Percentiles rank a stretch among this genome's conserved stretches.
These are phyloP conservation scores for Drosophila sechellia DNA, from an alignment of 1,140 invertebrate species.

Conservation along the genomic window DNA sequence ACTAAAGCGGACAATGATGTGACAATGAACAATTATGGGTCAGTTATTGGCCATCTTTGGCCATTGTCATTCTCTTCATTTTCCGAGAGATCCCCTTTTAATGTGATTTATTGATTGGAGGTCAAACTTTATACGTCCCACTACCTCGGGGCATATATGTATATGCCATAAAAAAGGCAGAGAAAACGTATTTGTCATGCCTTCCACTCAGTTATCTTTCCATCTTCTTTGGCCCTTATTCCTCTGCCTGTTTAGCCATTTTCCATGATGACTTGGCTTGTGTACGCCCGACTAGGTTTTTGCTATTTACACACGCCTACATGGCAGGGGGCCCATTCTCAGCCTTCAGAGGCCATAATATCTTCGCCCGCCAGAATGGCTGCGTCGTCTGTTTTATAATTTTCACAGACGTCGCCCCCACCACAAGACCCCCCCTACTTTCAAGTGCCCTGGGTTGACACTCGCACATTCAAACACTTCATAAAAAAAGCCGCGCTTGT, in stretches of 20 bases:
- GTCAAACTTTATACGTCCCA: conserved; percentile 27
- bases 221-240: not conserved
- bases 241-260: conserved; percentile 8
- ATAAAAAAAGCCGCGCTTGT: conserved; percentile 70
- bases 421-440: not conserved
- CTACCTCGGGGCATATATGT: conserved; percentile 10
- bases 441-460: conserved; percentile 32
- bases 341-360: conserved; percentile 14
- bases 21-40: conserved; percentile 10
- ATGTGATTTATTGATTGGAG: conserved; percentile 42
- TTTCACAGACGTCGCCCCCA: conserved; percentile 56
- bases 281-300: conserved; percentile 40
- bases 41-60: conserved; percentile 13
- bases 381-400: conserved; percentile 68
- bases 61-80: conserved; percentile 8
- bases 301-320: conserved; percentile 53
- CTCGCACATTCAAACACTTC: conserved; percentile 52
- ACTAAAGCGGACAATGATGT: not conserved
- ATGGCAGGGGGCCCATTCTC: conserved; percentile 4
- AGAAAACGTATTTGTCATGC: conserved; percentile 47
- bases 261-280: conserved; percentile 48
- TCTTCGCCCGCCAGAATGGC: conserved; percentile 23
- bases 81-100: conserved; percentile 24
- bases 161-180: conserved; percentile 8
- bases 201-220: conserved; percentile 29